phyloP scores from a whole-genome alignment of 2,113 vertebrate species.

The Chloroceryle aenea region DNA sequence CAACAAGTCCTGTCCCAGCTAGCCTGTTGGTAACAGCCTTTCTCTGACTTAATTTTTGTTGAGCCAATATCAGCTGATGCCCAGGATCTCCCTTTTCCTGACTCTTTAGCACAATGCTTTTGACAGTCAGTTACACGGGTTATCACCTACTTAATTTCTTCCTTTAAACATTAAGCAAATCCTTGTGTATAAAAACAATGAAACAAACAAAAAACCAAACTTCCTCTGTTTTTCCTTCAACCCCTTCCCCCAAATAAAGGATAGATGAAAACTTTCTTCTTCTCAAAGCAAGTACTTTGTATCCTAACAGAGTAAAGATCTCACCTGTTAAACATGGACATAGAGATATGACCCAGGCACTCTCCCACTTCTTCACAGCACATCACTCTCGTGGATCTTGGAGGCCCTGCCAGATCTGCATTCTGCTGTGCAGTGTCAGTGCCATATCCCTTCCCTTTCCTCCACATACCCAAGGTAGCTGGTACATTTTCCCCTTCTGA shows the following conservation, averaged over 20 bases:
- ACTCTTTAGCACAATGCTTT: constrained; percentile 12
- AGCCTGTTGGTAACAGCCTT: background rate
- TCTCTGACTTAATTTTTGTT: background rate
- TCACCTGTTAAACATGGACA: background rate
- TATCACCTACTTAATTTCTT: background rate
- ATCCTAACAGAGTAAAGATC: background rate
- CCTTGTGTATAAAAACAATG: background rate
- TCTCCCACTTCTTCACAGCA: background rate
- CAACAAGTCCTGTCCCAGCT: background rate
- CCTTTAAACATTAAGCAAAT: background rate
- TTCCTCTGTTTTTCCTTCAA: background rate
- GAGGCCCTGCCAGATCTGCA: background rate
- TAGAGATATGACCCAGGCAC: background rate
- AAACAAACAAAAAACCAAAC: background rate
- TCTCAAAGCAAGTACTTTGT: background rate
- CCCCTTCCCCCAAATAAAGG: background rate
- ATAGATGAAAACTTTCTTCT: background rate
- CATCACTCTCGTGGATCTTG: background rate
- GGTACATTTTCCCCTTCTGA: background rate
- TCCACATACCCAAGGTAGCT: background rate
- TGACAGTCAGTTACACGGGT: background rate
- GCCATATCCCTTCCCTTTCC: background rate
- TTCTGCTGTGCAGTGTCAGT: background rate
- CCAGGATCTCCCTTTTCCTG: constrained; percentile 12
- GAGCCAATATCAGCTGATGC: background rate